These are phyloP conservation scores for Tuta absoluta DNA, from an alignment of 2,888 invertebrate genomes.

Conservation along the genomic window DNA sequence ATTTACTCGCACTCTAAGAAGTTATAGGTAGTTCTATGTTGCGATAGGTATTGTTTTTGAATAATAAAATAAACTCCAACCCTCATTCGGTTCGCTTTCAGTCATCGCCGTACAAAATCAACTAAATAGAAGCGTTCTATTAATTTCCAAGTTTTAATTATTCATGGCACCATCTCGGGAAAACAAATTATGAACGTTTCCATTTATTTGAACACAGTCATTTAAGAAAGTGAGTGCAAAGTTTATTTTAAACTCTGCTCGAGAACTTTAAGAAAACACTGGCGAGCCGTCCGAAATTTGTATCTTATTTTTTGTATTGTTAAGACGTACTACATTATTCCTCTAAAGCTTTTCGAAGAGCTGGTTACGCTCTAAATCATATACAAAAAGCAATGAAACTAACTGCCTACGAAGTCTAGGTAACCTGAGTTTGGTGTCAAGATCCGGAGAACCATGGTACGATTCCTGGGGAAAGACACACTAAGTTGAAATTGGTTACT, in stretches of 20 bases:
- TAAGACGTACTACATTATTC: too few species aligned
- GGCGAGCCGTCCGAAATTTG: neutral
- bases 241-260: slow-evolving; percentile 28
- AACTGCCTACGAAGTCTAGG: too few species aligned
- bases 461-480: too few species aligned
- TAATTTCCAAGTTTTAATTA: slow-evolving; percentile 48
- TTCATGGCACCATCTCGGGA: slow-evolving; percentile 47
- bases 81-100: neutral
- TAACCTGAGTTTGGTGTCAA: too few species aligned
- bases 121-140: neutral
- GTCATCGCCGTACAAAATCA: neutral
- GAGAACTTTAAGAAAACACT: neutral
- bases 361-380: too few species aligned
- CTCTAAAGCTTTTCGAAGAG: too few species aligned
- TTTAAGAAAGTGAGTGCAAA: slow-evolving; percentile 40
- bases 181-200: slow-evolving; percentile 51
- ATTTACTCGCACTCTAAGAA: too few species aligned
- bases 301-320: neutral
- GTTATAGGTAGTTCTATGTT: too few species aligned
- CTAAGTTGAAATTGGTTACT: too few species aligned
- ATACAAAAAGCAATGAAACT: too few species aligned
- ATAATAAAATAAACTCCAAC: neutral
- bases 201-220: slow-evolving; percentile 46
- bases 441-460: too few species aligned
- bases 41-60: too few species aligned